Conservation (phyloP, 1,140 invertebrate genomes). For the Helicoverpa zea region DNA sequence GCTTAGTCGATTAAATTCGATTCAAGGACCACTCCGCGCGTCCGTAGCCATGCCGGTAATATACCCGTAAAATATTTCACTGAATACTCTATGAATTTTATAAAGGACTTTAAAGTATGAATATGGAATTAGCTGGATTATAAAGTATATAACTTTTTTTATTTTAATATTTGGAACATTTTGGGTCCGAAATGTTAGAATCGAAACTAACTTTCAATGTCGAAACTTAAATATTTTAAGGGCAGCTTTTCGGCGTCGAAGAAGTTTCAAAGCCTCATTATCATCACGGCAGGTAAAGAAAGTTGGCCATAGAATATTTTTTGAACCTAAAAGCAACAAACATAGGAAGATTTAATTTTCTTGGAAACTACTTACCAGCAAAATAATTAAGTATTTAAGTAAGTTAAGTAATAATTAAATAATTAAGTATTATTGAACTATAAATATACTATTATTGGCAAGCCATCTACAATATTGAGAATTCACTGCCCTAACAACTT, state of each 20-base stretch:
- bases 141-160: neutral
- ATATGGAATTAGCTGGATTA: constrained; percentile 25
- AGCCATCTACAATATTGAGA: too few relatives aligned
- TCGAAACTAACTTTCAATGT: too few relatives aligned
- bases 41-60: constrained; percentile 22
- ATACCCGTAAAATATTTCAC: constrained; percentile 40
- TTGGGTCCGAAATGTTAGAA: neutral
- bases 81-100: constrained; percentile 31
- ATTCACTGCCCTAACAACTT: too few relatives aligned
- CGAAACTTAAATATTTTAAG: too few relatives aligned
- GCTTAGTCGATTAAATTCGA: constrained; percentile 48
- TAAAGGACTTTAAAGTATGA: constrained; percentile 15
- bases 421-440: neutral
- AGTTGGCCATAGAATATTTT: too few relatives aligned
- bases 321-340: too few relatives aligned
- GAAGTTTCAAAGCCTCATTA: too few relatives aligned
- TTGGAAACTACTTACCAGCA: neutral
- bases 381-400: too few relatives aligned
- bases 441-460: neutral
- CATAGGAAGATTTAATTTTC: too few relatives aligned
- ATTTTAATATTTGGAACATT: neutral
- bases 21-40: constrained; percentile 37
- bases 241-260: too few relatives aligned
- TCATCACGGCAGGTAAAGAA: too few relatives aligned
- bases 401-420: too few relatives aligned